Evolutionary conservation across 2,797 vertebrate species (phyloP).

Genomic region (Babyrousa celebensis): DNA sequence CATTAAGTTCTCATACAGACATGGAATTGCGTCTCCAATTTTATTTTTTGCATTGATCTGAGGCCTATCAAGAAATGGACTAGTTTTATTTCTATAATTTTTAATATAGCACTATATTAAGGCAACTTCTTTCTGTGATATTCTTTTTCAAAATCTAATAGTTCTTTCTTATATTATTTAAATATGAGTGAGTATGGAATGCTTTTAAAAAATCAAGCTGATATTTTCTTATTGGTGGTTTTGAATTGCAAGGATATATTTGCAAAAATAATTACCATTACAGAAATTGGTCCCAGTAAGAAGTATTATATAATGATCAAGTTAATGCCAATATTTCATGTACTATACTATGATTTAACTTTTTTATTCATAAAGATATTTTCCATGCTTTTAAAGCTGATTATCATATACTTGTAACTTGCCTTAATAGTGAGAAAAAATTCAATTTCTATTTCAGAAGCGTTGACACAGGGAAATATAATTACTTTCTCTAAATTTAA

Average conservation of each 20-base stretch:
- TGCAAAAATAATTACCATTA: not conserved
- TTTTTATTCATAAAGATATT: not conserved
- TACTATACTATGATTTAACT: not conserved
- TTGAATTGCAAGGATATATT: not conserved
- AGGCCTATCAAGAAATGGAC: not conserved
- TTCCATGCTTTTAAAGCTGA: not conserved
- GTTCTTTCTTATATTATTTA: not conserved
- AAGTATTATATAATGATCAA: not conserved
- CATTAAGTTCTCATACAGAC: not conserved
- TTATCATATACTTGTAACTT: not conserved
- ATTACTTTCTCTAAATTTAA: not conserved
- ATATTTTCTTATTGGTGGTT: not conserved
- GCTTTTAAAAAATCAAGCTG: not conserved
- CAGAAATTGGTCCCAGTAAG: not conserved
- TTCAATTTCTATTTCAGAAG: not conserved
- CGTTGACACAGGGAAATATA: not conserved
- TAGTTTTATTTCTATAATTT: constrained; percentile 3
- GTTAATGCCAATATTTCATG: not conserved
- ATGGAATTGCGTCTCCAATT: not conserved
- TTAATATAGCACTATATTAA: not conserved
- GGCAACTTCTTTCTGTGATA: not conserved
- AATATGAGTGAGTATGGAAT: not conserved
- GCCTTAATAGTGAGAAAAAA: not conserved
- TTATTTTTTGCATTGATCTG: not conserved
- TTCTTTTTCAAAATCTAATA: not conserved